Evolutionary conservation across 1,140 invertebrate species (phyloP).

Genomic region (Lordiphosa stackelbergi): DNA sequence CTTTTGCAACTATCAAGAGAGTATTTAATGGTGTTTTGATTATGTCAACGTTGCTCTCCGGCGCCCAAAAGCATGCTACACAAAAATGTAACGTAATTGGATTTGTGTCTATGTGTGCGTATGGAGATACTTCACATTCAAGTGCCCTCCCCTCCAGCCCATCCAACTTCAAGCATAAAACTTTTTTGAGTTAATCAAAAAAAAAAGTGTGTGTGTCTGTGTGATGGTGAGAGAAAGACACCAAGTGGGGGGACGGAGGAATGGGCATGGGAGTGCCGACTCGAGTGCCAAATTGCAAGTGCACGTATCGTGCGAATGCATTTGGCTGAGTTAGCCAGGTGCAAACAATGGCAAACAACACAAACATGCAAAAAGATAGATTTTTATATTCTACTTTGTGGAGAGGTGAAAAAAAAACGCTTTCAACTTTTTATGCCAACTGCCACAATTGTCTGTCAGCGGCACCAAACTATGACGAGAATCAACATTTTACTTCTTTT

Average conservation of each 20-base stretch:
- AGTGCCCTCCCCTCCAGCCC: conserved; percentile 2
- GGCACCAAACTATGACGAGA: too few species aligned
- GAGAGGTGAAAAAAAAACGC: too few species aligned
- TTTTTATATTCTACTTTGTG: conserved; percentile 5
- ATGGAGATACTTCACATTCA: conserved; percentile 9
- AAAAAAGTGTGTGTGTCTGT: background rate
- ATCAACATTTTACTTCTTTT: too few species aligned
- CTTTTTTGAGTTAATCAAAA: conserved; percentile 15
- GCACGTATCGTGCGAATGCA: conserved; percentile 11
- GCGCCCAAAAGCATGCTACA: background rate
- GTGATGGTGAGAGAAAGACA: background rate
- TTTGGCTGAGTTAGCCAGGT: conserved; percentile 12
- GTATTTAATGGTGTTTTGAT: conserved; percentile 9
- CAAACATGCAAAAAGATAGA: conserved; percentile 10
- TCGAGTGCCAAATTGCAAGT: conserved; percentile 1
- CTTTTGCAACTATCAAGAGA: background rate
- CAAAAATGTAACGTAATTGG: conserved; percentile 14
- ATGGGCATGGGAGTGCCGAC: background rate
- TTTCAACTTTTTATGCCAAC: too few species aligned
- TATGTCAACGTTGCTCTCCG: conserved; percentile 4
- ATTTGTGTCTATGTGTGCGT: background rate
- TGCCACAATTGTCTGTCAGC: too few species aligned
- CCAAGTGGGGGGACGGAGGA: background rate
- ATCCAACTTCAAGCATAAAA: conserved; percentile 1
- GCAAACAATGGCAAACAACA: conserved; percentile 11